These are phyloP conservation scores for Lasaia peninsularis DNA, from an alignment of 1,140 invertebrate species.

Conservation along the genomic window DNA sequence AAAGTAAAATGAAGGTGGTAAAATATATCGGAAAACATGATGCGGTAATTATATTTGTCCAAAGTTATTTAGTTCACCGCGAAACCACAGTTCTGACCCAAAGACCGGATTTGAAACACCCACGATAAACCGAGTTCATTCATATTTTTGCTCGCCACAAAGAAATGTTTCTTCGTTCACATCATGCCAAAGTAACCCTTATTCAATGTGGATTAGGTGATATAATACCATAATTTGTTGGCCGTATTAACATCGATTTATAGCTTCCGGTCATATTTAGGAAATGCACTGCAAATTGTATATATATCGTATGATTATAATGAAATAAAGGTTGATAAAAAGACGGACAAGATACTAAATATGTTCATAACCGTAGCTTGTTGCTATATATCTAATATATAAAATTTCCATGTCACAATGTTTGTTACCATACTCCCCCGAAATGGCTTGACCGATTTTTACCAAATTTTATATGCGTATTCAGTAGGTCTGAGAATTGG, in stretches of 20 bases:
- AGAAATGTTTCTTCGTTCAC: background rate
- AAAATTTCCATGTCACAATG: no score
- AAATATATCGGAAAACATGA: background rate
- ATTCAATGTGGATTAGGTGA: background rate
- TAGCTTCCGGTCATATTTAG: background rate
- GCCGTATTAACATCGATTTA: background rate
- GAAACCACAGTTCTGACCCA: background rate
- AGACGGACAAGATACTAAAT: no score
- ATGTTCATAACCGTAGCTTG: no score
- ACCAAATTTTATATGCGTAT: no score
- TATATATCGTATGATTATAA: background rate
- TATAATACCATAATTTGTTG: background rate
- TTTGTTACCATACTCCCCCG: no score
- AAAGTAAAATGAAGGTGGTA: background rate
- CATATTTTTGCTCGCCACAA: background rate
- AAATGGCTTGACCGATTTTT: no score
- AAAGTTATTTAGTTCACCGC: background rate
- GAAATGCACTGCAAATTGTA: background rate
- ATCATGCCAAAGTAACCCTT: background rate
- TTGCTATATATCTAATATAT: no score
- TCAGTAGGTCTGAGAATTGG: no score
- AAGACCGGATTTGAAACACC: slow-evolving; percentile 9
- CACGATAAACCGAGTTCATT: slow-evolving; percentile 6
- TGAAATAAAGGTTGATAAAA: background rate
- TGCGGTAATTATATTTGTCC: background rate